Base-by-base conservation (phyloP, 2,797 vertebrate species). In the Hypotaenidia okinawae region DNA sequence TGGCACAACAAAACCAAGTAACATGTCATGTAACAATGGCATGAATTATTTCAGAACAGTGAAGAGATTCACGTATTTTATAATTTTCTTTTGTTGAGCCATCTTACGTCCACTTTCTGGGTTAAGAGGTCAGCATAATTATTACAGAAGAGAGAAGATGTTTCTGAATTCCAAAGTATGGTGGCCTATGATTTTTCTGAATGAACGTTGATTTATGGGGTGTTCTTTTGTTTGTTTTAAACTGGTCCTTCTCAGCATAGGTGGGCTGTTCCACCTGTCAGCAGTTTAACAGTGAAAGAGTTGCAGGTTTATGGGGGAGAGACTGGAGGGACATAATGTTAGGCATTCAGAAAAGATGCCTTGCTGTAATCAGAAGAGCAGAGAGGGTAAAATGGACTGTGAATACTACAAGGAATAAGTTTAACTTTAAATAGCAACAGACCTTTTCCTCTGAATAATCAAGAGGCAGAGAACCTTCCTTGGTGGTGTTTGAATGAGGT, bases 61-160 rank as follows among this genome's bases (percentile, higher is more conserved):
- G 1, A 63, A 13, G n/a, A 79, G 33, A 41, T 41, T 2, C 0
- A 0, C 27, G 1, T 10, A 67, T 67, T 81, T 39, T 43, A 69
- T 10, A 82, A 35, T 30, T 66, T 35, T 35, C 11, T 23, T 69
- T n/a, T 28, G 23, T 59, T 73, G 18, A 84, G 17, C 43, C 12
- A 13, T 49, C 21, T 41, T 51, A 45, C 27, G 0, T 52, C 43
- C 4, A 4, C 43, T 41, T 90, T 41, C 30, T 70, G 17, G 28
- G 12, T 74, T 74, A 63, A 35, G 18, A 73, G 6, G 4, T 41
- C 47, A 52, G 32, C 2, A 1, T 67, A 39, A 37, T n/a, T 69
- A 14, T 37, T 57, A 27, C 3, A 19, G 33, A 54, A 79, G 63
- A 72, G 33, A 47, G 55, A 47, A 61, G 41, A 37, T 9, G 64